phyloP scores from a whole-genome alignment of 2,888 invertebrate genomes.

The Apodemia hepburni region DNA sequence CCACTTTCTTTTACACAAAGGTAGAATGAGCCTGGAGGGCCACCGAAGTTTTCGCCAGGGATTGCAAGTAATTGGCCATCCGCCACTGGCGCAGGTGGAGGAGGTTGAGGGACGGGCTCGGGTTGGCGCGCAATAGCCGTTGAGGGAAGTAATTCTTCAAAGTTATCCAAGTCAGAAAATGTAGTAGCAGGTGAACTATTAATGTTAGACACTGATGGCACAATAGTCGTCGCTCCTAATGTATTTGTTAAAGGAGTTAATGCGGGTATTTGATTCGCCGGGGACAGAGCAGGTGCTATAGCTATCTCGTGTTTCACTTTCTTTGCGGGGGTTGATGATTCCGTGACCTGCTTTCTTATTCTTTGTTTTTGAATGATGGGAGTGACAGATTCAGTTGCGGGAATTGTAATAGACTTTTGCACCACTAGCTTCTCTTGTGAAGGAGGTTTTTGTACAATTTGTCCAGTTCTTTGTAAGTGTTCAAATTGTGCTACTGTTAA shows the following conservation, averaged over 20 bases:
- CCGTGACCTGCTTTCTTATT: conserved; percentile 46
- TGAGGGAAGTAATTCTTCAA: conserved; percentile 69
- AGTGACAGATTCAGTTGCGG: conserved; percentile 43
- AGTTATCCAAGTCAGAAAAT: conserved; percentile 59
- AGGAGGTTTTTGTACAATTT: conserved; percentile 60
- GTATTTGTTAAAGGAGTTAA: conserved; percentile 44
- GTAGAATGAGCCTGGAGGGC: conserved; percentile 86
- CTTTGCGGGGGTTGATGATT: conserved; percentile 50
- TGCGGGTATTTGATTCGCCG: conserved; percentile 39
- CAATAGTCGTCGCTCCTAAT: conserved; percentile 34
- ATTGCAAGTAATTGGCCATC: conserved; percentile 86
- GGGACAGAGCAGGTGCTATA: conserved; percentile 46
- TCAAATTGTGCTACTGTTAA: conserved; percentile 74
- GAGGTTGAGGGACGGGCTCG: conserved; percentile 39
- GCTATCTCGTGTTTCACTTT: conserved; percentile 56
- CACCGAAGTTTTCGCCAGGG: conserved; percentile 86
- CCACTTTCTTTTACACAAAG: conserved; percentile 87
- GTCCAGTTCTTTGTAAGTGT: conserved; percentile 69
- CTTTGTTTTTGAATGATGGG: conserved; percentile 48
- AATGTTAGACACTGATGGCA: conserved; percentile 43
- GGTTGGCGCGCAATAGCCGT: conserved; percentile 63
- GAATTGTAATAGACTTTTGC: conserved; percentile 53
- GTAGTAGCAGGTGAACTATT: conserved; percentile 41
- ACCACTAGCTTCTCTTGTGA: conserved; percentile 54
- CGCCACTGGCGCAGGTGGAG: conserved; percentile 60